These are phyloP conservation scores for Ahaetulla prasina DNA, from an alignment of 2,113 vertebrate genomes.

Conservation along the genomic window DNA sequence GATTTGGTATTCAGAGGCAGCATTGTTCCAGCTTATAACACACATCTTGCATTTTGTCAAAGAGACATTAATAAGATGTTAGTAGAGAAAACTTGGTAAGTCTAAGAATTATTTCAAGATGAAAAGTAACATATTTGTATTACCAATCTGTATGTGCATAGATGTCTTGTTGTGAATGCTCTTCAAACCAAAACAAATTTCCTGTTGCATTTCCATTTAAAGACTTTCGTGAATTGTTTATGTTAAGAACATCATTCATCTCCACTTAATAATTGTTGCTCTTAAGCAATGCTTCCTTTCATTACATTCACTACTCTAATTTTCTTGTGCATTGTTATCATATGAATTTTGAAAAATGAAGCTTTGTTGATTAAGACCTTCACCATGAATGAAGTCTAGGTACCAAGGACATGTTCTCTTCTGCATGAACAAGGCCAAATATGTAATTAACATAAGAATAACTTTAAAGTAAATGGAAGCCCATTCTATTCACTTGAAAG, in stretches of 20 bases:
- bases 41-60: slow-evolving; percentile 21
- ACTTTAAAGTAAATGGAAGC: background rate
- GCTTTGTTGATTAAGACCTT: slow-evolving; percentile 26
- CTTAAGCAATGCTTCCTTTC: slow-evolving; percentile 48
- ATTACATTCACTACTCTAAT: slow-evolving; percentile 48
- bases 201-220: slow-evolving; percentile 57
- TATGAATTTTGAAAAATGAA: slow-evolving; percentile 48
- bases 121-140: slow-evolving; percentile 26
- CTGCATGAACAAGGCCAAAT: slow-evolving; percentile 9
- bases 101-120: slow-evolving; percentile 8
- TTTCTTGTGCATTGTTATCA: slow-evolving; percentile 43
- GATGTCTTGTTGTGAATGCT: slow-evolving; percentile 20
- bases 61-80: slow-evolving; percentile 31
- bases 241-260: slow-evolving; percentile 57
- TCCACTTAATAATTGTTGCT: slow-evolving; percentile 56
- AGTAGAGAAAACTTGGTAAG: slow-evolving; percentile 13
- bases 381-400: slow-evolving; percentile 35
- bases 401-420: slow-evolving; percentile 14
- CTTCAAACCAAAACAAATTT: slow-evolving; percentile 62
- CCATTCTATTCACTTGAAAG: slow-evolving; percentile 1
- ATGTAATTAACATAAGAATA: slow-evolving; percentile 30
- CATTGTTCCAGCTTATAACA: slow-evolving; percentile 17
- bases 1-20: too few relatives aligned
- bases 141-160: background rate
- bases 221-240: slow-evolving; percentile 58